Evolutionary conservation across 37 sponge, comb jelly and placozoan species (phyloP).

Genomic region (Halisarca cf. caerulea): DNA sequence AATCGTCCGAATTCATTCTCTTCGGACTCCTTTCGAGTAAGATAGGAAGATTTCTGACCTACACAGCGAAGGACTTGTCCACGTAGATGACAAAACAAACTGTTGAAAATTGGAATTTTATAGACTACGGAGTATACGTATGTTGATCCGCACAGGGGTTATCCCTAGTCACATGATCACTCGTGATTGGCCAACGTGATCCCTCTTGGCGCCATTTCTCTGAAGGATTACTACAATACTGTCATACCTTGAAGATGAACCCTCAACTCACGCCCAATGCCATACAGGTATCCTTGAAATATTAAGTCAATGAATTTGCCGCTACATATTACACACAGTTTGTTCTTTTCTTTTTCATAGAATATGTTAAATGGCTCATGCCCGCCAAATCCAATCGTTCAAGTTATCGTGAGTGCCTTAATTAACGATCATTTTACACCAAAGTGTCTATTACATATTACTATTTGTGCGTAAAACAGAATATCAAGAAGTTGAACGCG

Average conservation of each 20-base stretch:
- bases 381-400: conserved; percentile 49
- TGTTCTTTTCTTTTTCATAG: conserved; percentile 31
- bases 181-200: not conserved
- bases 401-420: conserved; percentile 56
- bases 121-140: not conserved
- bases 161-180: not conserved
- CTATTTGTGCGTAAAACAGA: conserved; percentile 25
- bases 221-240: not conserved
- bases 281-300: conserved; percentile 4
- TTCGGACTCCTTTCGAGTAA: not conserved
- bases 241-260: not conserved
- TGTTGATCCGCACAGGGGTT: not conserved
- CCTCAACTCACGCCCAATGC: conserved; percentile 23
- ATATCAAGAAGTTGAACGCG: conserved; percentile 54
- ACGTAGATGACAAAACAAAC: not conserved
- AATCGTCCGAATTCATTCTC: not conserved
- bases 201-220: conserved; percentile 5
- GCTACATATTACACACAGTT: too few species aligned
- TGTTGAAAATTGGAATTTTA: not conserved
- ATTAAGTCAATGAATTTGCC: too few species aligned
- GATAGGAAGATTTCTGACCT: not conserved
- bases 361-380: conserved; percentile 33
- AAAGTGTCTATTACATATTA: too few species aligned
- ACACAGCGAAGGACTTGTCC: not conserved
- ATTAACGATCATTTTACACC: not conserved